Conservation (phyloP, 2,888 invertebrate species). For the Tachina fera region DNA sequence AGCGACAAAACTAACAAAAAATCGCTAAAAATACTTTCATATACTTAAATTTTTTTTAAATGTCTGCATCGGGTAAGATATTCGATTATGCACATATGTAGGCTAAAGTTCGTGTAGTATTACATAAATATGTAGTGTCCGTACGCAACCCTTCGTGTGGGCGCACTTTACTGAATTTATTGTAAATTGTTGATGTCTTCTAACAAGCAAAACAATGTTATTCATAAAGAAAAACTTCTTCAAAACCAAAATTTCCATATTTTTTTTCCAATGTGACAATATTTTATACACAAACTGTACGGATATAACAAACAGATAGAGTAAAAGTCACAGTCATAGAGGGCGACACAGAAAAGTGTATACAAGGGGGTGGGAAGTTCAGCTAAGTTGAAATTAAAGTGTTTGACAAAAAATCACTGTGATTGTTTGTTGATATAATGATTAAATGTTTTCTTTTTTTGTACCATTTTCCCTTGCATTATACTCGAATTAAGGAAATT, state of each 20-base stretch:
- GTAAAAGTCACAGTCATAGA: not conserved
- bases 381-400: slow-evolving; percentile 70
- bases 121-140: no score
- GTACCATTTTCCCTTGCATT: slow-evolving; percentile 19
- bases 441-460: slow-evolving; percentile 28
- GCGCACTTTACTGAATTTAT: no score
- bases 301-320: not conserved
- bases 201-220: not conserved
- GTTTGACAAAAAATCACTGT: slow-evolving; percentile 70
- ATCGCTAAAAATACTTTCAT: no score
- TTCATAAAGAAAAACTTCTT: not conserved
- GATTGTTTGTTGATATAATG: slow-evolving; percentile 53
- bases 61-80: no score
- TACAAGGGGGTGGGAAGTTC: slow-evolving; percentile 34
- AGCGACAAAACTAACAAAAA: no score
- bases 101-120: no score
- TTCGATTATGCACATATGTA: no score
- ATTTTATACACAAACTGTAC: not conserved
- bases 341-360: not conserved
- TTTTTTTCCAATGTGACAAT: not conserved
- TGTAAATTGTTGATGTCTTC: no score
- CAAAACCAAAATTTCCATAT: not conserved
- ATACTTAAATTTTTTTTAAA: no score
- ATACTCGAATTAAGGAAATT: slow-evolving; percentile 47
- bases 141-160: no score